These are phyloP conservation scores for Periophthalmus magnuspinnatus DNA, from an alignment of 2,797 vertebrate species.

Conservation along the genomic window DNA sequence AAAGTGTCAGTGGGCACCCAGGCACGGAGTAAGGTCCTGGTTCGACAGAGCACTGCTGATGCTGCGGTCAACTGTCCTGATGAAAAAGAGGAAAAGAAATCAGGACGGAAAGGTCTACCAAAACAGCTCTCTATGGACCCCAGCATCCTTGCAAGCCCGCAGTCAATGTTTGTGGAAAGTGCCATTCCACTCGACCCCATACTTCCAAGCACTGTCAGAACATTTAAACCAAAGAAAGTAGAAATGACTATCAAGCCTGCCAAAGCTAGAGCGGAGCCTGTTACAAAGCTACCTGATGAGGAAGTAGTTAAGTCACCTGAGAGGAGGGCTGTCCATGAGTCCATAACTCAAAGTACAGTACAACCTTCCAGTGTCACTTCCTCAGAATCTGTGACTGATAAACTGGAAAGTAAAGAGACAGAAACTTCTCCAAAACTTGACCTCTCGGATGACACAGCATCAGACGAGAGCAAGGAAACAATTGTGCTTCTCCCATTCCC, in stretches of 20 bases:
- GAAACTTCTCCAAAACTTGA: slow-evolving; percentile 28
- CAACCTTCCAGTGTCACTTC: slow-evolving; percentile 22
- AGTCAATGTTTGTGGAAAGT: slow-evolving; percentile 75
- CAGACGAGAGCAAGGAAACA: slow-evolving; percentile 30
- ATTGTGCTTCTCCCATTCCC: slow-evolving; percentile 50
- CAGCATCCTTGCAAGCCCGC: slow-evolving; percentile 70
- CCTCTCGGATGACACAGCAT: slow-evolving; percentile 25
- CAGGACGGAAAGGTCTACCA: slow-evolving; percentile 55
- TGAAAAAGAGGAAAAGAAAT: slow-evolving; percentile 66
- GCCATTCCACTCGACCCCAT: slow-evolving; percentile 75
- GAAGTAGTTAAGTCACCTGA: slow-evolving; percentile 34
- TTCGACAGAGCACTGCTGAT: slow-evolving; percentile 80
- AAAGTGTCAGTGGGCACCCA: slow-evolving; percentile 82
- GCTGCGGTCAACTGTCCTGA: slow-evolving; percentile 81
- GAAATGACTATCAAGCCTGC: slow-evolving; percentile 45
- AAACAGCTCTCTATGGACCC: slow-evolving; percentile 77
- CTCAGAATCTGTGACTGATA: slow-evolving; percentile 36
- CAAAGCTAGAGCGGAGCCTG: slow-evolving; percentile 19
- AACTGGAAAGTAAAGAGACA: slow-evolving; percentile 33
- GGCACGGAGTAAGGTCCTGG: slow-evolving; percentile 75
- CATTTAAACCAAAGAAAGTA: slow-evolving; percentile 51
- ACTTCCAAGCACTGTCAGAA: slow-evolving; percentile 59
- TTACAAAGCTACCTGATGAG: slow-evolving; percentile 39
- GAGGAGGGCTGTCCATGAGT: slow-evolving; percentile 18
- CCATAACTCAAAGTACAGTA: slow-evolving; percentile 9